phyloP scores from a whole-genome alignment of 1,140 invertebrate species.

The Lepidurus packardi region DNA sequence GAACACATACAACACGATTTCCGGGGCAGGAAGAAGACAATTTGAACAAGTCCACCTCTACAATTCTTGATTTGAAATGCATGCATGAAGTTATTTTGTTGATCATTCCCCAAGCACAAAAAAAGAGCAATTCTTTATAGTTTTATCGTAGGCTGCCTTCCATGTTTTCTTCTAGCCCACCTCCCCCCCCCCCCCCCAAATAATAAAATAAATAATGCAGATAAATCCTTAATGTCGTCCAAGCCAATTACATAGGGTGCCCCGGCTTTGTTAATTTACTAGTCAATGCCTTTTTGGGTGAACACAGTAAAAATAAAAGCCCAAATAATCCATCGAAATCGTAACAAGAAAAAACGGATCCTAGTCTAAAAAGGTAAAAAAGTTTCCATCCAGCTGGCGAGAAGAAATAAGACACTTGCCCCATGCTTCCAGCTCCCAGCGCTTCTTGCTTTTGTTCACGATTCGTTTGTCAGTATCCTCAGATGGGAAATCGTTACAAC shows the following conservation, averaged over 20 bases:
- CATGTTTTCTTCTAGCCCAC: too few relatives aligned
- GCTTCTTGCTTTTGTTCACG: background rate
- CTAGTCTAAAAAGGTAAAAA: background rate
- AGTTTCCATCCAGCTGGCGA: background rate
- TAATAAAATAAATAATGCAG: too few relatives aligned
- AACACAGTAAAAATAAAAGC: background rate
- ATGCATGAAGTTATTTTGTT: background rate
- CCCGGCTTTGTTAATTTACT: too few relatives aligned
- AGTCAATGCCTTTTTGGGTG: background rate
- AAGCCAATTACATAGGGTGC: background rate
- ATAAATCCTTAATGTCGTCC: background rate
- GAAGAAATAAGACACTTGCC: background rate
- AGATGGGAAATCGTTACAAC: too few relatives aligned
- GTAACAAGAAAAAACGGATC: background rate
- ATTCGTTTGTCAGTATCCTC: too few relatives aligned
- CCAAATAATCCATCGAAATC: background rate
- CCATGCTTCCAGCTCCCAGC: background rate
- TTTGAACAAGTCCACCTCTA: background rate
- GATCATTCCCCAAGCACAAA: too few relatives aligned
- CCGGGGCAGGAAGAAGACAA: background rate
- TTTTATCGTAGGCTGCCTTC: too few relatives aligned
- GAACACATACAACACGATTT: background rate
- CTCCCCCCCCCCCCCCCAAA: too few relatives aligned
- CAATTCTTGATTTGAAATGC: background rate
- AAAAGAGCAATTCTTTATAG: too few relatives aligned